These are phyloP conservation scores for Agonopterix arenella DNA, from an alignment of 2,888 invertebrate species.

Conservation along the genomic window DNA sequence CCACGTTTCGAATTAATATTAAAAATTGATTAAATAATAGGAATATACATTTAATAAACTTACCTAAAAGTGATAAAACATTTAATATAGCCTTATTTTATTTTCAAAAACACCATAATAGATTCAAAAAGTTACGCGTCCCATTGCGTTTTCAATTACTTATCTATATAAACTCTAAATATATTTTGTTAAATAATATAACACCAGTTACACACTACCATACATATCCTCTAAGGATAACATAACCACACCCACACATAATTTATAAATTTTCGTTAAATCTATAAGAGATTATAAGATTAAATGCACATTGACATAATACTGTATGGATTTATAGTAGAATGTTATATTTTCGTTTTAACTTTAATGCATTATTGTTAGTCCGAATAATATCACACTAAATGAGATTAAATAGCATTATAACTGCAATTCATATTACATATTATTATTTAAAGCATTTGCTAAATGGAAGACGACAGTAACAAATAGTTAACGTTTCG, in stretches of 20 bases:
- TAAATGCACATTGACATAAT: not conserved
- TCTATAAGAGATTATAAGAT: too few relatives aligned
- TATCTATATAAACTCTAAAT: not conserved
- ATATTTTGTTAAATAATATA: too few relatives aligned
- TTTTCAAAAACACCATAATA: conserved; percentile 38
- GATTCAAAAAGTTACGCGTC: conserved; percentile 45
- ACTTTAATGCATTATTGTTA: too few relatives aligned
- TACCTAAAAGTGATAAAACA: not conserved
- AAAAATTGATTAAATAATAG: not conserved
- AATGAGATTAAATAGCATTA: not conserved
- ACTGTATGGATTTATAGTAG: not conserved
- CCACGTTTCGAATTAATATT: conserved; percentile 6
- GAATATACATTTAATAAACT: not conserved
- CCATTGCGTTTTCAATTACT: conserved; percentile 29
- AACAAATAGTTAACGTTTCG: conserved; percentile 36
- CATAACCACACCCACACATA: conserved; percentile 6
- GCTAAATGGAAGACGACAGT: conserved; percentile 56
- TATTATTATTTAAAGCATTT: conserved; percentile 28
- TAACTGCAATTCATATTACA: conserved; percentile 3
- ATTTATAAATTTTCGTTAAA: conserved; percentile 8
- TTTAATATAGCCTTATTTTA: conserved; percentile 1
- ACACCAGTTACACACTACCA: too few relatives aligned
- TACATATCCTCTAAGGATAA: conserved; percentile 35
- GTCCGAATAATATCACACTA: not conserved
- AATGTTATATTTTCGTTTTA: not conserved